Evolutionary conservation across 2,113 vertebrate species (phyloP), one percentile per base, ranked within the genome.

Genomic region (Syrrhaptes paradoxus): DNA sequence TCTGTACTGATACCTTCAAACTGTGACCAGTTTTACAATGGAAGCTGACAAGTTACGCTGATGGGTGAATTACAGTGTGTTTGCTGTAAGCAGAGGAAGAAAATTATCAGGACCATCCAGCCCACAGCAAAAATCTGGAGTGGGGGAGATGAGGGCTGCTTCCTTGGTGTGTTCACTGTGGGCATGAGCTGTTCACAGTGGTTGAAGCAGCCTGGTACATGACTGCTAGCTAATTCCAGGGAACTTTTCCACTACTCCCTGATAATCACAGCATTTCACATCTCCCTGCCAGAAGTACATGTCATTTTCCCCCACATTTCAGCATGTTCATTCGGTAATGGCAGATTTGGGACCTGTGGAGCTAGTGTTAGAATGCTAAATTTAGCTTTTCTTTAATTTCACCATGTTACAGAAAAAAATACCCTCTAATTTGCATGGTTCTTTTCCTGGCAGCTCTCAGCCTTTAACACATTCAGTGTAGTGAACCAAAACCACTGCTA

Each of bases 311-410:
- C 16, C 61, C 24, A 9, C 10, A 34, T 95, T 93, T 90, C 78
- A 82, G 22, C 7, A 2, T 36, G 45, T 88, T 66, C n/a, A 80
- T 90, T 88, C 63, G 74, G 43, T 36, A 71, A 66, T 78, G 46
- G 55, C 77, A 91, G 77, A 94, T 91, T 0, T 78, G 29, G 61
- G 59, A 71, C n/a, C 28, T 66, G 63, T 54, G 55, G 80, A 86
- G 13, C 14, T 54, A n/a, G 48, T 81, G 74, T 76, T 70, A 74
- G 25, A 81, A 77, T 77, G 22, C n/a, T 66, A 52, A 86, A 79
- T 77, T 77, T 81, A 77, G 32, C 13, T 89, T 92, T 90, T 77
- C 72, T 92, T 92, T 75, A 46, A 90, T 85, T 94, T 63, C 17
- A 19, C 17, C 17, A 8, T 16, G 25, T 68, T 81, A 51, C 18